Evolutionary conservation across 2,113 vertebrate genomes (phyloP).

Genomic region (Hepsetus odoe): DNA sequence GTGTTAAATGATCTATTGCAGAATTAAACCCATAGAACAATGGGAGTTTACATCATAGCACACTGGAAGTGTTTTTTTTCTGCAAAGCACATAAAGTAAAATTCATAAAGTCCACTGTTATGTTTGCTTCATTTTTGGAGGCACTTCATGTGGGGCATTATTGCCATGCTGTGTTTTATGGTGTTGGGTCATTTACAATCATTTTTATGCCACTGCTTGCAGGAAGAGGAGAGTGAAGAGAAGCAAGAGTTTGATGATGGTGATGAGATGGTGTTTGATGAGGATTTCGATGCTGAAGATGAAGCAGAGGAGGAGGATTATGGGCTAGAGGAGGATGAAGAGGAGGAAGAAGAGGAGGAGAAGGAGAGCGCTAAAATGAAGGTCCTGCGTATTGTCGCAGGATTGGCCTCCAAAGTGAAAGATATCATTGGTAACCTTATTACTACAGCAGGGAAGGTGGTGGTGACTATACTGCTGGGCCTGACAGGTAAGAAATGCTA

Average conservation of each 20-base stretch:
- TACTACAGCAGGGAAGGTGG: conserved; percentile 93
- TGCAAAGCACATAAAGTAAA: not conserved
- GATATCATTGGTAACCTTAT: conserved; percentile 96
- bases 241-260: conserved; percentile 59
- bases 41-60: not conserved
- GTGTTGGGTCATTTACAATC: not conserved
- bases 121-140: not conserved
- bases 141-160: no score
- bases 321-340: conserved; percentile 67
- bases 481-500: conserved; percentile 81
- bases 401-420: conserved; percentile 86
- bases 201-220: not conserved
- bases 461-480: conserved; percentile 92
- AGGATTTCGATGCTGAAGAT: conserved; percentile 84
- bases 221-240: conserved; percentile 43
- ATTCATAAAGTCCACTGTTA: conserved; percentile 1
- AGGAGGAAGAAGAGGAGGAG: conserved; percentile 76
- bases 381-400: conserved; percentile 84
- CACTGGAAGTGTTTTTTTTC: not conserved
- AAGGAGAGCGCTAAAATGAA: conserved; percentile 90
- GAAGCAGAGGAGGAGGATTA: conserved; percentile 78
- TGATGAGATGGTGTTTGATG: conserved; percentile 88
- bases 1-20: not conserved
- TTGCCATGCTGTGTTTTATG: not conserved
- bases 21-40: not conserved